A percentile compares a stretch with the other conserved stretches of the same genome.
These are phyloP conservation scores for Chitala chitala DNA, from an alignment of 2,113 vertebrate genomes.

Conservation along the genomic window DNA sequence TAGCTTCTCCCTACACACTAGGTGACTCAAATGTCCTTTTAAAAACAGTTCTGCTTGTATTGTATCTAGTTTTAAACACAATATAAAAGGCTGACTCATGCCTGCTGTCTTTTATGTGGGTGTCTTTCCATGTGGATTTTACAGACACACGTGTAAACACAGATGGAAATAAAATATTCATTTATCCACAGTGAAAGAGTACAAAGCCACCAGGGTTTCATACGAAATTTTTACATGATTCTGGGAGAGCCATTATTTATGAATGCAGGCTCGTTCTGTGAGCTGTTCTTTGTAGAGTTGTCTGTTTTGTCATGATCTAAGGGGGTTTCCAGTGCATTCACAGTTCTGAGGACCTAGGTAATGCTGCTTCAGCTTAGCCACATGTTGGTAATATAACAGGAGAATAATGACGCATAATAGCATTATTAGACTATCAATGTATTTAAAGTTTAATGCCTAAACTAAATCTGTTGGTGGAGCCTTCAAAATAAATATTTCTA, in stretches of 20 bases:
- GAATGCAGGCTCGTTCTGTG: conserved; percentile 17
- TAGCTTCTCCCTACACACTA: neutral
- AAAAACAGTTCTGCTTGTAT: neutral
- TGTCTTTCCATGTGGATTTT: neutral
- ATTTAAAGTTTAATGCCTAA: neutral
- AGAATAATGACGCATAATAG: neutral
- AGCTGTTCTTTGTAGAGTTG: neutral
- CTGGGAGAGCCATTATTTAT: conserved; percentile 53
- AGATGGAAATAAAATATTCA: conserved; percentile 51
- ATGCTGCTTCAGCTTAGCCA: neutral
- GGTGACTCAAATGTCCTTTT: neutral
- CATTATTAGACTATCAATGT: neutral
- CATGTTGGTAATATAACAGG: neutral
- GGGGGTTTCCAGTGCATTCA: neutral
- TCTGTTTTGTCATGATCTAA: neutral
- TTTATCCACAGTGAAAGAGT: conserved; percentile 42
- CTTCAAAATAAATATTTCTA: neutral
- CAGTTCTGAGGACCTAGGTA: neutral
- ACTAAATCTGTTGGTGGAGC: neutral
- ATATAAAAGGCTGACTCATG: neutral
- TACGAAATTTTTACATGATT: conserved; percentile 60
- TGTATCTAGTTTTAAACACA: conserved; percentile 2
- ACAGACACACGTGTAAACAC: conserved; percentile 8
- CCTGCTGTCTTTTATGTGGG: neutral
- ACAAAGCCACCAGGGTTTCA: conserved; percentile 51